Conservation (phyloP, 1,140 invertebrate species). For the Sminthurides bifidus region DNA sequence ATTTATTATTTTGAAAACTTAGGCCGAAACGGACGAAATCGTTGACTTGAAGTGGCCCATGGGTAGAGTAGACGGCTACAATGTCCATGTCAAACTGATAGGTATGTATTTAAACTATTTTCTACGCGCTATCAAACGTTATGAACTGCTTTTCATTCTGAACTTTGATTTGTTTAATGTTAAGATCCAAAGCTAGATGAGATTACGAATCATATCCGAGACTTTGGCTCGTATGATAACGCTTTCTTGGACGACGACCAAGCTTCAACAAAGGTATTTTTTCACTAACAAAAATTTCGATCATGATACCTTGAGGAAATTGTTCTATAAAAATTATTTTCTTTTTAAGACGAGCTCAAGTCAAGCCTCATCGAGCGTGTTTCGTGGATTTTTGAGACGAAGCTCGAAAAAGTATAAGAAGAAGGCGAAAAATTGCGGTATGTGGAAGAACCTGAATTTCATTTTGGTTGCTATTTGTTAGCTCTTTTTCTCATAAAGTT, state of each 20-base stretch:
- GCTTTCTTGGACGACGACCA: constrained; percentile 27
- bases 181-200: constrained; percentile 24
- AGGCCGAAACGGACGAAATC: constrained; percentile 26
- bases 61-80: constrained; percentile 28
- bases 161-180: neutral
- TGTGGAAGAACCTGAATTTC: too few relatives aligned
- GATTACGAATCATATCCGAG: constrained; percentile 24
- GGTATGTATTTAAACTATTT: constrained; percentile 5
- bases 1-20: constrained; percentile 6
- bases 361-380: constrained; percentile 29
- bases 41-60: constrained; percentile 27
- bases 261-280: constrained; percentile 24
- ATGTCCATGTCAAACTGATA: constrained; percentile 26
- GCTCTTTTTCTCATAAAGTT: too few relatives aligned
- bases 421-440: constrained; percentile 22
- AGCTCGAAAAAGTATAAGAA: constrained; percentile 31
- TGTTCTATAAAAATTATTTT: neutral
- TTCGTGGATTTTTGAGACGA: constrained; percentile 26
- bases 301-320: neutral
- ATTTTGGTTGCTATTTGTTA: too few relatives aligned
- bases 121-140: neutral
- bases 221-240: constrained; percentile 20
- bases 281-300: neutral
- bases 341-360: constrained; percentile 27
- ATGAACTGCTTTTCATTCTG: neutral